Base-by-base conservation (phyloP, 2,888 invertebrate species). In the Physocephala rufipes region DNA sequence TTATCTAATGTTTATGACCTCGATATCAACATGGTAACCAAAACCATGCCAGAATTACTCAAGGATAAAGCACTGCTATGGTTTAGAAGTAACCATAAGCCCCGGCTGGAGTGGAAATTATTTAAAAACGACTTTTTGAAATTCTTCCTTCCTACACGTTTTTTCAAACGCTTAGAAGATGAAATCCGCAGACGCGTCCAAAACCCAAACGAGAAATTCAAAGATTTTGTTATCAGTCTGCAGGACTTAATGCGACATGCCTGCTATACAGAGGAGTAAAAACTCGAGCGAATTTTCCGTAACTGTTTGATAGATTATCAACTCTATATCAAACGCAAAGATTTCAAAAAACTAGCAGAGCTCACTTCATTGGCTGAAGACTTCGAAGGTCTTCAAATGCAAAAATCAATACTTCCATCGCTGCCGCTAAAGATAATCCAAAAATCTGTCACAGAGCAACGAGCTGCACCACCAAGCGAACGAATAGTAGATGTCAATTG, bases 261-360 rank as follows among this genome's bases (percentile, higher is more conserved):
- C 12, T 1, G 28, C 21, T 64, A 49, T 21, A 16, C 2, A 15
- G 51, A 59, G 26, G 61, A 28, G 15, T 59, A 71, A 12, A 66
- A 71, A 30, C 51, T 71, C 9, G 65, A 72, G 15, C 58, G 65
- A 1, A 65, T 72, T 5, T 71, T 36, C 26, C 21, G 59, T 1
- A 71, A 64, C 21, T n/a, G 55, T 2, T 36, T 15, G 2, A 53
- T 64, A 1, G 58, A 67, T 2, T 71, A 71, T 26, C 64, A 64
- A 21, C 49, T 63, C 19, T 71, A 67, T 13, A 71, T 71, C 1
- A 36, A 64, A 1, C 19, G 19, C 21, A 30, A 43, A 2, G 68
- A 71, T n/a, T 71, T 71, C 61, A 15, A 28, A 1, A 67, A 66
- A 0, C 19, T 71, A n/a, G 19, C 5, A 5, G 66, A 66, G 9